Evolutionary conservation across 2,888 invertebrate species (phyloP).

Genomic region (Charanyca ferruginea): DNA sequence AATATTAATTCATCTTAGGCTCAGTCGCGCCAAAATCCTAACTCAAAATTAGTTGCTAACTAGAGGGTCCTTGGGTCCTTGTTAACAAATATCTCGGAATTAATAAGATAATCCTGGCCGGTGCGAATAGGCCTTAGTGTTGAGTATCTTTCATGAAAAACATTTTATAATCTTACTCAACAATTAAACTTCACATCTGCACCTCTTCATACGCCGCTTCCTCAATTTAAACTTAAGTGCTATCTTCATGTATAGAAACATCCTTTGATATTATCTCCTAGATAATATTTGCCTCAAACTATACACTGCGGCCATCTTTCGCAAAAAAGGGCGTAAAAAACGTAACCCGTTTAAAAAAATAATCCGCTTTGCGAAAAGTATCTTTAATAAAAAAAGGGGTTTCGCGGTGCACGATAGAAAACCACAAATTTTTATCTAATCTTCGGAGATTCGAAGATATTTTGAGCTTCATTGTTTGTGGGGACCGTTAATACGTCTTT

Average conservation of each 20-base stretch:
- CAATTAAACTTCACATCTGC: conserved; percentile 62
- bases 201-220: conserved; percentile 62
- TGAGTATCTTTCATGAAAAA: background rate
- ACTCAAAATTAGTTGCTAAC: too few species aligned
- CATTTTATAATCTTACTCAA: conserved; percentile 10
- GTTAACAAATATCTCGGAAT: too few species aligned
- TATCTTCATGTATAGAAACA: conserved; percentile 45
- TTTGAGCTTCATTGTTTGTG: conserved; percentile 64
- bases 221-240: conserved; percentile 59
- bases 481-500: conserved; percentile 54
- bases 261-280: conserved; percentile 56
- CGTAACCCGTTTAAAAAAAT: conserved; percentile 83
- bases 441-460: conserved; percentile 70
- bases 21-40: too few species aligned
- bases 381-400: conserved; percentile 76
- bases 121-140: too few species aligned
- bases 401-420: conserved; percentile 75
- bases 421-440: conserved; percentile 84
- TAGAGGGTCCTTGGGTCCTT: too few species aligned
- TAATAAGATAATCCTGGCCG: too few species aligned
- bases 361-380: conserved; percentile 87
- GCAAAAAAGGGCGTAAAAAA: conserved; percentile 74
- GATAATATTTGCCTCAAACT: conserved; percentile 63
- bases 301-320: conserved; percentile 62
- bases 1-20: too few species aligned